These are phyloP conservation scores for Listrodromus nycthemerus DNA, from an alignment of 2,888 invertebrate genomes.

Conservation along the genomic window DNA sequence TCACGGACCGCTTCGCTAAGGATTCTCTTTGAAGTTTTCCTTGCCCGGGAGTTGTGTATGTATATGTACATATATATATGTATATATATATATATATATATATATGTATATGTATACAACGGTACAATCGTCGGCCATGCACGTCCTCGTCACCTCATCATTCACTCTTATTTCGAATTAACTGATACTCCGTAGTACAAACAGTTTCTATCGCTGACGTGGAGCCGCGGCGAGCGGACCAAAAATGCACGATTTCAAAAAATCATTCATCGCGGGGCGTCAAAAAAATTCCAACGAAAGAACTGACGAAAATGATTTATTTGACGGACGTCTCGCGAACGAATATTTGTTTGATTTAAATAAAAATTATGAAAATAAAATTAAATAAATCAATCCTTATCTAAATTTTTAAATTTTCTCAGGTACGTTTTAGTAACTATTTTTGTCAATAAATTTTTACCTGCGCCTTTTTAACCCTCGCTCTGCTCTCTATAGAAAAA, in stretches of 20 bases:
- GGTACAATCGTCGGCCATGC: conserved; percentile 35
- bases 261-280: too few species aligned
- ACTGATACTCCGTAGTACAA: conserved; percentile 38
- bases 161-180: conserved; percentile 58
- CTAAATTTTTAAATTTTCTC: too few species aligned
- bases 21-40: conserved; percentile 64
- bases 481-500: not conserved
- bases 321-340: not conserved
- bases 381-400: not conserved
- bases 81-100: too few species aligned
- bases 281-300: not conserved
- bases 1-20: conserved; percentile 57
- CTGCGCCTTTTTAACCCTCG: not conserved
- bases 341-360: not conserved
- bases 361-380: not conserved
- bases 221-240: not conserved
- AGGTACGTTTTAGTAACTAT: too few species aligned
- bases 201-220: not conserved
- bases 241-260: not conserved
- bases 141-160: conserved; percentile 60
- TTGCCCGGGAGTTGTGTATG: conserved; percentile 3
- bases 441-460: too few species aligned
- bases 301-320: not conserved
- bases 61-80: too few species aligned
- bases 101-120: not conserved